Evolutionary conservation across 1,140 invertebrate genomes (phyloP).

Genomic region (Drosophila arizonae): DNA sequence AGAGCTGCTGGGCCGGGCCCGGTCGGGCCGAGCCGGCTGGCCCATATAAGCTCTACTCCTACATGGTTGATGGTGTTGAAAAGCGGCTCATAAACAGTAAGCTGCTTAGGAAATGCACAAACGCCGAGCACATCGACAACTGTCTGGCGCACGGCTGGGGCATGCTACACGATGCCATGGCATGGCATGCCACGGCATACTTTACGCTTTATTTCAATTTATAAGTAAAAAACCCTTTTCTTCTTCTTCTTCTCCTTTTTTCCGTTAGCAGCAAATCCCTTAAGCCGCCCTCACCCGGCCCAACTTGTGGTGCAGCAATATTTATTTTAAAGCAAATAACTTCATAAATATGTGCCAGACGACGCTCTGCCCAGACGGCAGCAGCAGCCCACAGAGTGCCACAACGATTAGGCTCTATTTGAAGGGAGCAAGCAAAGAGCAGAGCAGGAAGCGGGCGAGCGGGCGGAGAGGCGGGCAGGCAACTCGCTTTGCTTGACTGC

Average conservation of each 20-base stretch:
- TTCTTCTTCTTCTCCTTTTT: too few species aligned
- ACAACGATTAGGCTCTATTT: constrained; percentile 16
- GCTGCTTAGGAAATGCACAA: constrained; percentile 72
- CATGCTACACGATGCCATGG: too few species aligned
- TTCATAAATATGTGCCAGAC: constrained; percentile 69
- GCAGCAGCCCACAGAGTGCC: constrained; percentile 37
- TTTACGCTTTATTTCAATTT: constrained; percentile 72
- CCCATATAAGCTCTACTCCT: constrained; percentile 1
- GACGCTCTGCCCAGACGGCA: constrained; percentile 13
- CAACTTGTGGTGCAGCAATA: constrained; percentile 42
- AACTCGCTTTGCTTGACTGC: constrained; percentile 20
- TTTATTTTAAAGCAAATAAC: constrained; percentile 79
- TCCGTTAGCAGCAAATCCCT: constrained; percentile 56
- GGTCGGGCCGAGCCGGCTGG: constrained; percentile 1
- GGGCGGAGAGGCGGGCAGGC: neutral
- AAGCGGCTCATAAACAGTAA: constrained; percentile 78
- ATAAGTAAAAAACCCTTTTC: constrained; percentile 61
- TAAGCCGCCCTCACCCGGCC: constrained; percentile 35
- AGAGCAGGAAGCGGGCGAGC: neutral
- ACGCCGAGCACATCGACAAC: constrained; percentile 49
- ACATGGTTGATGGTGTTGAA: constrained; percentile 40
- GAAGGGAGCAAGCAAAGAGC: neutral
- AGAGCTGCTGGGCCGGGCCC: neutral
- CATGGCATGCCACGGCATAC: constrained; percentile 54
- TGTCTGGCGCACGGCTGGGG: constrained; percentile 7